These are phyloP conservation scores for Emydura subglobosa DNA, from an alignment of 2,113 vertebrate species.

Conservation along the genomic window DNA sequence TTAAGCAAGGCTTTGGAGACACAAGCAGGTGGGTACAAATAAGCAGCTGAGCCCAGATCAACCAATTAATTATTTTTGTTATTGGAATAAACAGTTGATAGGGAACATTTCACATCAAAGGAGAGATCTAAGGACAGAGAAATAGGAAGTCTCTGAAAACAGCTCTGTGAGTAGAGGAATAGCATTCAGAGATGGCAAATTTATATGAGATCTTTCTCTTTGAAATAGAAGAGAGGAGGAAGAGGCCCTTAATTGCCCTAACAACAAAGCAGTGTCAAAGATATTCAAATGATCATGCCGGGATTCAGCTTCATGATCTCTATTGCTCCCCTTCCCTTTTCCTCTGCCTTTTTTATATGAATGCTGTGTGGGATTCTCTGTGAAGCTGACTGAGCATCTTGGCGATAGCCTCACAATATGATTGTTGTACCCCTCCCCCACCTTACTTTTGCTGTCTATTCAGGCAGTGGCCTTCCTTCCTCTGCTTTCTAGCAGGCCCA, in stretches of 20 bases:
- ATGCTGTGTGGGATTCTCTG: rapidly evolving
- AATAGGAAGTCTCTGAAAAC: not conserved
- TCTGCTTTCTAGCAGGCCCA: not conserved
- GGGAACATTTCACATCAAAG: not conserved
- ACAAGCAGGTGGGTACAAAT: not conserved
- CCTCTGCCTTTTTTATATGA: too few species aligned
- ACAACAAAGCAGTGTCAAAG: not conserved
- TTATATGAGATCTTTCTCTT: not conserved
- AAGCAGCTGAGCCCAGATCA: not conserved
- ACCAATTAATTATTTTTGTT: not conserved
- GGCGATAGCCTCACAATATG: not conserved
- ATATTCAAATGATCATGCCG: rapidly evolving
- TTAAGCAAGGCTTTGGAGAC: not conserved
- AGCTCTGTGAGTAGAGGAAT: not conserved
- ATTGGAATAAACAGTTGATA: not conserved
- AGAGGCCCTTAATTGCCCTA: not conserved
- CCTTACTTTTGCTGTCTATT: rapidly evolving
- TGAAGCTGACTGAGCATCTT: not conserved
- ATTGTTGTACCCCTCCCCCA: not conserved
- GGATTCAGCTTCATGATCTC: not conserved
- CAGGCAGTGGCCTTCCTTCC: not conserved
- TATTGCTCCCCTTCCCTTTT: not conserved
- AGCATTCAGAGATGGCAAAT: not conserved
- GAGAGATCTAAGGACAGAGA: not conserved
- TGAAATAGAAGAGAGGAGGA: rapidly evolving